Percentiles rank a stretch among this genome's conserved stretches.
Conservation (phyloP, 1,140 invertebrate genomes). For the Bombus pyrosoma region DNA sequence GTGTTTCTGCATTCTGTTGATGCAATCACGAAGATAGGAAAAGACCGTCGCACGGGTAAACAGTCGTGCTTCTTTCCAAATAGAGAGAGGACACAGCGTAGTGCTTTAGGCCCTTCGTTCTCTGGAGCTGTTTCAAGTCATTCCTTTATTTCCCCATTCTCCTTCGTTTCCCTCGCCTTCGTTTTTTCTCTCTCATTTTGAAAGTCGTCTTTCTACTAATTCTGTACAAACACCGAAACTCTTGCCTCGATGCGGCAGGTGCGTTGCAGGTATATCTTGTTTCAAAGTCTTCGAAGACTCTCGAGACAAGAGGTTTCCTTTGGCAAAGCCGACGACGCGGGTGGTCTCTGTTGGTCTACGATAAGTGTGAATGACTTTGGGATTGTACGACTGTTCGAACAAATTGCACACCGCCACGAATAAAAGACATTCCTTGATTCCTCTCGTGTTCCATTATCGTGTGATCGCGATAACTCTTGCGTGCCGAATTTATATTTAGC, state of each 20-base stretch:
- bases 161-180: constrained; percentile 13
- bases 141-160: constrained; percentile 5
- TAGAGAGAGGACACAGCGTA: constrained; percentile 19
- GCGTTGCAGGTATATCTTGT: constrained; percentile 76
- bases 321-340: constrained; percentile 64
- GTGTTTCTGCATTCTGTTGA: constrained; percentile 28
- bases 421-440: constrained; percentile 8
- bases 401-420: constrained; percentile 7
- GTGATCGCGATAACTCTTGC: background rate
- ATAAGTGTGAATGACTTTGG: constrained; percentile 66
- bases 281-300: constrained; percentile 69
- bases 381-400: constrained; percentile 49
- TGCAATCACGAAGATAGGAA: constrained; percentile 29
- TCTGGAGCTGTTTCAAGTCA: background rate
- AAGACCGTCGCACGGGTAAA: constrained; percentile 25
- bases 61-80: constrained; percentile 43
- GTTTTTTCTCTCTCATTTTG: background rate
- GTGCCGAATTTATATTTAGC: background rate
- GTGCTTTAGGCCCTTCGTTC: constrained; percentile 13
- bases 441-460: background rate
- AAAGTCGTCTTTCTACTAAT: constrained; percentile 75
- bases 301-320: constrained; percentile 65
- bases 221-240: constrained; percentile 72
- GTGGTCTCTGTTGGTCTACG: constrained; percentile 67
- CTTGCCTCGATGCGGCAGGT: constrained; percentile 60